phyloP scores from a whole-genome alignment of 2,797 vertebrate species.

The Carduelis carduelis region DNA sequence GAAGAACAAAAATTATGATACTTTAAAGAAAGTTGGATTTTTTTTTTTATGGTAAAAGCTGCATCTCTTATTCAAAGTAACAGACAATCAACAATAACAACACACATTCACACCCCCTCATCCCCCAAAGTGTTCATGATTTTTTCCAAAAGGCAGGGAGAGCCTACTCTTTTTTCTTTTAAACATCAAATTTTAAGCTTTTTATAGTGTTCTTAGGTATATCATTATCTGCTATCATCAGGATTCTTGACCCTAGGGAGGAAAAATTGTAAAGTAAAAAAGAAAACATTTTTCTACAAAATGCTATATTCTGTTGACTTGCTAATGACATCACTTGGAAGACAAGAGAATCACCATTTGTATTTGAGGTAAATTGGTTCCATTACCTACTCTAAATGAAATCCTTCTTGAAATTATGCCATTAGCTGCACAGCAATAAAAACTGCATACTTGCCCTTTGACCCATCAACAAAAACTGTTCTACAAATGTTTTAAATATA shows the following conservation, averaged over 20 bases:
- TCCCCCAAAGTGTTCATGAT: background rate
- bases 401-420: background rate
- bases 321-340: background rate
- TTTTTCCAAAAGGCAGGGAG: background rate
- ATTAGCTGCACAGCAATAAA: background rate
- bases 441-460: background rate
- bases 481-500: background rate
- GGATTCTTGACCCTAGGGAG: background rate
- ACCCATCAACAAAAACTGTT: background rate
- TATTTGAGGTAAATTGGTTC: background rate
- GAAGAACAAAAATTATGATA: constrained; percentile 12
- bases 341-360: background rate
- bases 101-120: background rate
- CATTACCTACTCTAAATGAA: background rate
- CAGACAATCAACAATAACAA: background rate
- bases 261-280: background rate
- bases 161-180: background rate
- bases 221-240: background rate
- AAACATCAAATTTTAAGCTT: background rate
- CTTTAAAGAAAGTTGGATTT: background rate
- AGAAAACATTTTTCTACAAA: background rate
- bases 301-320: background rate
- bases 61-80: background rate
- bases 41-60: background rate
- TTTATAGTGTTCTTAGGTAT: background rate